Conservation (phyloP, 2,797 vertebrate species). For the Notoglanidium macrostoma region DNA sequence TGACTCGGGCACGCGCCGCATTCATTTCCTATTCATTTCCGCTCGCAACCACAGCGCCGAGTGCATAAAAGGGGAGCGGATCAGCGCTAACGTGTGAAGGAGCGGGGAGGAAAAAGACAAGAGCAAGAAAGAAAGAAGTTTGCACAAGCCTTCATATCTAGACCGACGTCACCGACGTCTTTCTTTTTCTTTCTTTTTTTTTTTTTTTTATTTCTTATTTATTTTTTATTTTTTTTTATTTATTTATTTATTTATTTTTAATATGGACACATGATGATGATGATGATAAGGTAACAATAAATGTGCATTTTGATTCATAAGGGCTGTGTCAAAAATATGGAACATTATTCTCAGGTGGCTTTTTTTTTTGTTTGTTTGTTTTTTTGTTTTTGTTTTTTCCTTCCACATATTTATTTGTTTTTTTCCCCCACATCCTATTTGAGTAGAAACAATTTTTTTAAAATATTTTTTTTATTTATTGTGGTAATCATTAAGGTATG, state of each 20-base stretch:
- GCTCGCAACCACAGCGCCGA: conserved; percentile 33
- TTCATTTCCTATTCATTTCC: conserved; percentile 58
- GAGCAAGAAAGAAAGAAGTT: neutral
- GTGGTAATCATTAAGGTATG: neutral
- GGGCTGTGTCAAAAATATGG: neutral
- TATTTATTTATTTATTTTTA: too few species aligned
- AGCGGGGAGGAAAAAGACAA: neutral
- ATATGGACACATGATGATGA: too few species aligned
- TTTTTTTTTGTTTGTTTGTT: too few species aligned
- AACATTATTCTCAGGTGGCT: neutral
- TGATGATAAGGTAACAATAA: too few species aligned
- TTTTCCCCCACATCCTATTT: too few species aligned
- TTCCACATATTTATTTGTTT: too few species aligned
- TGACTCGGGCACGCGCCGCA: conserved; percentile 48
- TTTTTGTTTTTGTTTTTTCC: too few species aligned
- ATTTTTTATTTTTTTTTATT: neutral
- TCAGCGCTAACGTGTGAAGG: conserved; percentile 15
- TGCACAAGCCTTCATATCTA: neutral
- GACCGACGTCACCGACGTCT: neutral
- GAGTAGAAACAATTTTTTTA: too few species aligned
- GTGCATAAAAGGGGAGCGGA: conserved; percentile 24
- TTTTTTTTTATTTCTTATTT: neutral
- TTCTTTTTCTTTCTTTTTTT: neutral
- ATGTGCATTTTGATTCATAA: neutral
- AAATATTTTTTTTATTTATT: too few species aligned